phyloP scores from a whole-genome alignment of 2,113 vertebrate genomes.

The Tragelaphus scriptus region DNA sequence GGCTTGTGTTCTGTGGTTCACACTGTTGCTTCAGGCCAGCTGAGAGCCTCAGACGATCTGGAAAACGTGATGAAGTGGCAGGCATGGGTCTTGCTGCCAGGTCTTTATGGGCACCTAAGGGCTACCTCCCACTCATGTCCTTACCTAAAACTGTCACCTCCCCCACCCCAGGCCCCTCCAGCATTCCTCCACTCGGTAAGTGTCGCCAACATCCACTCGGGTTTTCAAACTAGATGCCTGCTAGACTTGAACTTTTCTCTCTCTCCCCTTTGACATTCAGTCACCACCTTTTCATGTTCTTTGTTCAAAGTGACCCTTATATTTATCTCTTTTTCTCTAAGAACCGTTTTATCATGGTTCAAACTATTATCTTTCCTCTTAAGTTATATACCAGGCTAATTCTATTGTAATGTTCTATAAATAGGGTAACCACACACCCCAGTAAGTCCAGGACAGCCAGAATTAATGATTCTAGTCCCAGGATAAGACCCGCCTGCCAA shows the following conservation, averaged over 20 bases:
- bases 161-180: not conserved
- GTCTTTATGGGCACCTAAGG: not conserved
- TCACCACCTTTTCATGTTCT: not conserved
- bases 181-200: not conserved
- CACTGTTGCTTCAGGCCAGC: not conserved
- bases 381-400: not conserved
- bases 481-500: not conserved
- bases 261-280: not conserved
- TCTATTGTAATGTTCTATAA: not conserved
- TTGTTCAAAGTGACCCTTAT: not conserved
- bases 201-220: not conserved
- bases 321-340: not conserved
- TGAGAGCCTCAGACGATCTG: not conserved
- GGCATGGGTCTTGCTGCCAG: not conserved
- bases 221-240: not conserved
- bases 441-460: not conserved
- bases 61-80: fast-evolving
- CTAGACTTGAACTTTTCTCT: not conserved
- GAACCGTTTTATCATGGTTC: not conserved
- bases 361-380: not conserved
- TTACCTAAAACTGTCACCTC: not conserved
- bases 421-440: fast-evolving
- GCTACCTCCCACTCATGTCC: not conserved
- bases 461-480: no score
- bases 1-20: fast-evolving